These are phyloP conservation scores for Peromyscus maniculatus DNA, from an alignment of 2,113 vertebrate genomes.

Conservation along the genomic window DNA sequence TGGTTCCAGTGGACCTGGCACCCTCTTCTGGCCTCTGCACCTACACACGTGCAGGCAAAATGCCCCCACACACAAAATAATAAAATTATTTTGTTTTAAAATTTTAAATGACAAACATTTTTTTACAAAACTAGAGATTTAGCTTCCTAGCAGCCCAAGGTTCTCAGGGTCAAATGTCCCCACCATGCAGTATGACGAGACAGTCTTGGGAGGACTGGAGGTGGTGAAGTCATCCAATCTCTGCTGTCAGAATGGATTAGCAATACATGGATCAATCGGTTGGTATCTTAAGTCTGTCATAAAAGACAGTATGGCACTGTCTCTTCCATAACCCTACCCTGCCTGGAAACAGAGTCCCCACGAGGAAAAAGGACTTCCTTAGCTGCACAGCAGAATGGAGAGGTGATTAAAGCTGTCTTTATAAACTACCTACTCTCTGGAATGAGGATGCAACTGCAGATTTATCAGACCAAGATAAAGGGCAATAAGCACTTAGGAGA, in stretches of 20 bases:
- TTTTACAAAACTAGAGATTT: background rate
- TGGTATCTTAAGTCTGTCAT: background rate
- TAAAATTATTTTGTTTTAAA: background rate
- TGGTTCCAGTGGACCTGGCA: background rate
- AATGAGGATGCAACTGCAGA: background rate
- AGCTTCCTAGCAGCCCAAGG: background rate
- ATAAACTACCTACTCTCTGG: background rate
- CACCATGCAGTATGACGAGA: background rate
- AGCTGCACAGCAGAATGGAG: background rate
- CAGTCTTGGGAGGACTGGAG: too few relatives aligned
- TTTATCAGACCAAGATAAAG: background rate
- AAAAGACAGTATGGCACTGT: background rate
- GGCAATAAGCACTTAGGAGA: background rate
- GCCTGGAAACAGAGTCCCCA: background rate
- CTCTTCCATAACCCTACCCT: too few relatives aligned
- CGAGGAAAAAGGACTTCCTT: background rate
- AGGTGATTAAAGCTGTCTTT: background rate
- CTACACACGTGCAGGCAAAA: background rate
- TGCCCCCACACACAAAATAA: background rate
- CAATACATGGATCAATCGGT: background rate
- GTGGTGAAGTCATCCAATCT: background rate
- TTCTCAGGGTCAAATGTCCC: background rate
- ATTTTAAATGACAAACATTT: background rate
- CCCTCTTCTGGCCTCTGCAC: background rate
- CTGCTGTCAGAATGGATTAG: background rate